Evolutionary conservation across 2,113 vertebrate genomes (phyloP).

Genomic region (Circaetus gallicus): DNA sequence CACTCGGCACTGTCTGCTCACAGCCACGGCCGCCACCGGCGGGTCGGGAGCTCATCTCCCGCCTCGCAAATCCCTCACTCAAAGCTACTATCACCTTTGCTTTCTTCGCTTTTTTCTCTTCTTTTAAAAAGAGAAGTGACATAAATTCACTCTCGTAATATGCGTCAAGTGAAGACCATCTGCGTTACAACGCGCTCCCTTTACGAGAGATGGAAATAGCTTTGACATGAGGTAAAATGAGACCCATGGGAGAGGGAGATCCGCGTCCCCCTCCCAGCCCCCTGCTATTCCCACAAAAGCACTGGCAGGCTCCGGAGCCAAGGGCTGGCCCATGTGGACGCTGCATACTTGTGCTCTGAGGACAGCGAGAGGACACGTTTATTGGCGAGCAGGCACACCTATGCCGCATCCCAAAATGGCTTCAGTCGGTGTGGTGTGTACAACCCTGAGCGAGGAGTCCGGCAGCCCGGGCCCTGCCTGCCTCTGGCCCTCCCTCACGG

Average conservation of each 20-base stretch:
- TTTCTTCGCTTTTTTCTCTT: background rate
- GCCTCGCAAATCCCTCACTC: background rate
- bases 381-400: background rate
- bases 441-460: background rate
- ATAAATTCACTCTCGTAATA: background rate
- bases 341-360: background rate
- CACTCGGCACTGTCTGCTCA: background rate
- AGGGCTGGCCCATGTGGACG: background rate
- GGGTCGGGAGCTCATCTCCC: background rate
- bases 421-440: fast-evolving
- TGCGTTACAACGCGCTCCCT: fast-evolving
- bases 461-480: fast-evolving
- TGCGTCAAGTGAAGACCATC: background rate
- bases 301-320: background rate
- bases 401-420: background rate
- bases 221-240: background rate
- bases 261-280: fast-evolving
- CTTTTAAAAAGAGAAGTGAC: background rate
- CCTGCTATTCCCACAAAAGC: background rate
- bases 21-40: background rate
- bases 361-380: background rate
- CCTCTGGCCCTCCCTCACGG: background rate
- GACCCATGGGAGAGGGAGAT: background rate
- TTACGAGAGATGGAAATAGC: background rate
- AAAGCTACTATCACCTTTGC: fast-evolving